Evolutionary conservation across 2,888 invertebrate genomes (phyloP).

Genomic region (Cryptocephalus primarius): DNA sequence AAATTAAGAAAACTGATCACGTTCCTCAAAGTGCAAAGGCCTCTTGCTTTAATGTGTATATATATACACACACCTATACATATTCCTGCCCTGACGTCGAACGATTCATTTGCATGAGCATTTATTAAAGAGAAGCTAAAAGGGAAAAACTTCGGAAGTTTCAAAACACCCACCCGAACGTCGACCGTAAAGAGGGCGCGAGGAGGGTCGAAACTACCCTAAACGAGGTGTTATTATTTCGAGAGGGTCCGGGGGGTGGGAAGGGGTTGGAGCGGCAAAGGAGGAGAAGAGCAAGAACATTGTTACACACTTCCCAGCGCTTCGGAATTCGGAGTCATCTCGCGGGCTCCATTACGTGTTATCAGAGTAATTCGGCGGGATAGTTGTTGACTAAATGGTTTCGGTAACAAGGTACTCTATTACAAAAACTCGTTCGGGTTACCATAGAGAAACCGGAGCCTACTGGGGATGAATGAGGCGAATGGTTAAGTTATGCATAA

Average conservation of each 20-base stretch:
- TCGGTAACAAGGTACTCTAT: neutral
- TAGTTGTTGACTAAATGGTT: neutral
- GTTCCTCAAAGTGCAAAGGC: too few relatives aligned
- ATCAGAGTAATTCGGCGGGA: conserved; percentile 29
- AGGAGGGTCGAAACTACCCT: too few relatives aligned
- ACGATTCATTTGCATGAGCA: conserved; percentile 34
- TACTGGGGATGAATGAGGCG: too few relatives aligned
- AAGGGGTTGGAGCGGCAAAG: too few relatives aligned
- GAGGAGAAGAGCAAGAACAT: neutral
- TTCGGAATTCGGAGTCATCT: conserved; percentile 31
- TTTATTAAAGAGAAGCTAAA: conserved; percentile 24
- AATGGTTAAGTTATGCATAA: too few relatives aligned
- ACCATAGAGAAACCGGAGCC: too few relatives aligned
- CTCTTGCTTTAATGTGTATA: too few relatives aligned
- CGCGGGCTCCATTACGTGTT: conserved; percentile 32
- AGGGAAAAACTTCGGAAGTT: conserved; percentile 6
- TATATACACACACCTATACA: conserved; percentile 14
- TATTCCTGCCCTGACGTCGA: conserved; percentile 20
- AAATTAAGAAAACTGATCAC: too few relatives aligned
- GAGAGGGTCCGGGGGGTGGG: conserved; percentile 1
- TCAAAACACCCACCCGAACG: neutral
- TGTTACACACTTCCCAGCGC: conserved; percentile 1
- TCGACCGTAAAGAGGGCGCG: neutral
- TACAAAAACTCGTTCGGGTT: neutral
- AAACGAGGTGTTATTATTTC: conserved; percentile 6